These are phyloP conservation scores for Pampus argenteus DNA, from an alignment of 2,797 vertebrate genomes.

Conservation along the genomic window DNA sequence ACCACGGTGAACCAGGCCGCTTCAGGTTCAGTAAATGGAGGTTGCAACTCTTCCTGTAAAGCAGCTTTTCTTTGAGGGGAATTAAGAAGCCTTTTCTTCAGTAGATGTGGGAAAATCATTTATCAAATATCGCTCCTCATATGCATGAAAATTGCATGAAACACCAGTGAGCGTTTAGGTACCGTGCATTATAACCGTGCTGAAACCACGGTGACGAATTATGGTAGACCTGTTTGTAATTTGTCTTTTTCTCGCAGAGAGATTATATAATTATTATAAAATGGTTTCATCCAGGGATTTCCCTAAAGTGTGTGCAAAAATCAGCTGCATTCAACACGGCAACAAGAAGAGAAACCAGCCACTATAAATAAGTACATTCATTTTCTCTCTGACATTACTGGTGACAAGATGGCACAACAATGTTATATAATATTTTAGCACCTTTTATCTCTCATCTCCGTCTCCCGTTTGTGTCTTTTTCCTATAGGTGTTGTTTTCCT, in stretches of 20 bases:
- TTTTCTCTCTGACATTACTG: neutral
- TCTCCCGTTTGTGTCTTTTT: neutral
- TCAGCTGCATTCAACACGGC: neutral
- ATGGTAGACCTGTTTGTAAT: neutral
- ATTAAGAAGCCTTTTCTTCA: neutral
- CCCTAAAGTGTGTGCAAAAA: neutral
- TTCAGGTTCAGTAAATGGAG: constrained; percentile 34
- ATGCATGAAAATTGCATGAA: constrained; percentile 1
- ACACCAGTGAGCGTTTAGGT: neutral
- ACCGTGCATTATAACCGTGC: neutral
- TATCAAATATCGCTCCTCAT: neutral
- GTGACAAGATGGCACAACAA: neutral
- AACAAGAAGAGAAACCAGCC: neutral
- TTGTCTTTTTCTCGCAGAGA: no score
- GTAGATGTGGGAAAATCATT: neutral
- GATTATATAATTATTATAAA: no score
- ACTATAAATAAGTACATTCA: neutral
- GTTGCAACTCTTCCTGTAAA: constrained; percentile 24
- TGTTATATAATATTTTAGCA: neutral
- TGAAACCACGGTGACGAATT: neutral
- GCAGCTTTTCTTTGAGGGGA: neutral
- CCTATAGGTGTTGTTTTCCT: neutral
- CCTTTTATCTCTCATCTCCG: neutral
- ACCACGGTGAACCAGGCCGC: constrained; percentile 7
- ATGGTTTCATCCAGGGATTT: neutral